A percentile compares a stretch with the other conserved stretches of the same genome.
These are phyloP conservation scores for Synodontis membranacea DNA, from an alignment of 2,113 vertebrate species.

Conservation along the genomic window DNA sequence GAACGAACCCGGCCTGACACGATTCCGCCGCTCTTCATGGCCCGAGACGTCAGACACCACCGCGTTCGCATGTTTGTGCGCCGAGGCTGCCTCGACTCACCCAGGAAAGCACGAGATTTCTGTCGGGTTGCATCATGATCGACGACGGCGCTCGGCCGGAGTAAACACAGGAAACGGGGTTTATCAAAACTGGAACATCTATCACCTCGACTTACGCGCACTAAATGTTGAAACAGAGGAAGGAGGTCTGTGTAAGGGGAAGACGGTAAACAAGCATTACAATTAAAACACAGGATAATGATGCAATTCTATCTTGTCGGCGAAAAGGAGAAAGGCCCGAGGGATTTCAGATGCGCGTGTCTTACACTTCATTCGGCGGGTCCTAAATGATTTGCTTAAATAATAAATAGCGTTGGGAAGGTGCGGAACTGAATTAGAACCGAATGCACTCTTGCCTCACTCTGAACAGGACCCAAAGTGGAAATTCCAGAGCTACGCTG, in stretches of 20 bases:
- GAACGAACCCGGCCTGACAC: constrained; percentile 1
- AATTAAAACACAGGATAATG: not conserved
- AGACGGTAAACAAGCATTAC: not conserved
- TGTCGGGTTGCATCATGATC: constrained; percentile 49
- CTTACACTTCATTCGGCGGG: not conserved
- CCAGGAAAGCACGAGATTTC: constrained; percentile 49
- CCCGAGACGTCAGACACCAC: constrained; percentile 33
- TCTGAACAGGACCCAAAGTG: constrained; percentile 19
- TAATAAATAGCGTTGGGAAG: too few relatives aligned
- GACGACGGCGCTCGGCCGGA: constrained; percentile 26
- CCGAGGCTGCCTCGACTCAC: constrained; percentile 34
- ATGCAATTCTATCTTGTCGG: not conserved
- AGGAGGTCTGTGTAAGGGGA: not conserved
- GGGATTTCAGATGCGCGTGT: not conserved
- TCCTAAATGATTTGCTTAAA: not conserved
- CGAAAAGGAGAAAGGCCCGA: not conserved
- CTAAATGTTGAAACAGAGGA: not conserved
- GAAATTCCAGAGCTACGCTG: constrained; percentile 15
- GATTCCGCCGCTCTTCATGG: not conserved
- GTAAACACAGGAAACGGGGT: constrained; percentile 52
- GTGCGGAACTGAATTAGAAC: too few relatives aligned
- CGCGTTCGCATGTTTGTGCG: constrained; percentile 16
- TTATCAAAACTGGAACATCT: constrained; percentile 38
- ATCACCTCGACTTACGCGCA: not conserved
- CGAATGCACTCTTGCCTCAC: not conserved